Conservation (phyloP, 2,888 invertebrate species). For the Autographa pulchrina region DNA sequence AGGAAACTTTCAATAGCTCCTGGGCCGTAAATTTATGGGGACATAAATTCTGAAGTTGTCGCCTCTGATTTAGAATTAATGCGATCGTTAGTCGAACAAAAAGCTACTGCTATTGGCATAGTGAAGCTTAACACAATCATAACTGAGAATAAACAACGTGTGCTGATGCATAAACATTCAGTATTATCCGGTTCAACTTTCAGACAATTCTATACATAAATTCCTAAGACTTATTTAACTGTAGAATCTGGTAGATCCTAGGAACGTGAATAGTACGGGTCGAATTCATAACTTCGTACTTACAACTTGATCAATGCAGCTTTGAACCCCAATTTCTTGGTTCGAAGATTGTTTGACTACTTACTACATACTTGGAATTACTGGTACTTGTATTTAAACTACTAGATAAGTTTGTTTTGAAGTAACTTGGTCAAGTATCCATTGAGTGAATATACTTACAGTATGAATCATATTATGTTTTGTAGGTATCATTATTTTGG, state of each 20-base stretch:
- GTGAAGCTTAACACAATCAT: not conserved
- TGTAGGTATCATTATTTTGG: too few relatives aligned
- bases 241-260: not conserved
- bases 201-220: too few relatives aligned
- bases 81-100: not conserved
- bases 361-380: not conserved
- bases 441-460: not conserved
- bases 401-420: too few relatives aligned
- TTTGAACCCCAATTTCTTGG: not conserved
- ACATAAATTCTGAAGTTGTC: not conserved
- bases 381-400: not conserved
- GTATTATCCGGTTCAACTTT: too few relatives aligned
- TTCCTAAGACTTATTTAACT: not conserved
- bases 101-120: not conserved
- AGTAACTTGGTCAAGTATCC: not conserved
- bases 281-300: not conserved
- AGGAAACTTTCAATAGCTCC: not conserved
- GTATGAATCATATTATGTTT: too few relatives aligned
- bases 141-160: too few relatives aligned
- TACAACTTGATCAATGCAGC: not conserved
- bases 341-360: not conserved
- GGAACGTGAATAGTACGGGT: not conserved
- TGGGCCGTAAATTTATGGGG: not conserved
- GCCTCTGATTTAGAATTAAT: constrained; percentile 1
- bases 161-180: too few relatives aligned